Conservation (phyloP, 2,888 invertebrate genomes). For the Meloe dianella region DNA sequence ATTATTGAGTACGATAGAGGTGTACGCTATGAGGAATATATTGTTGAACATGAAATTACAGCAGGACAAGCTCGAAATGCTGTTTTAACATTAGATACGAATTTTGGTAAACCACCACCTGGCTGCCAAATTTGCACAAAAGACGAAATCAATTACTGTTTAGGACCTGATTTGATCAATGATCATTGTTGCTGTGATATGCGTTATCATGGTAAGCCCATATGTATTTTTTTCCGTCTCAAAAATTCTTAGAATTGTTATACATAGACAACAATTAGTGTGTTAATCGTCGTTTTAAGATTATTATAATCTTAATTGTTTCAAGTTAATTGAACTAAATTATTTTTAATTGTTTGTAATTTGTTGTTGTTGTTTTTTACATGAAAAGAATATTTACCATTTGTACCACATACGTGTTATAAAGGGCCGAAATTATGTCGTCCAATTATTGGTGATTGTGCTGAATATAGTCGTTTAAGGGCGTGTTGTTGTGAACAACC, state of each 20-base stretch:
- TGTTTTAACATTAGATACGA: slow-evolving; percentile 60
- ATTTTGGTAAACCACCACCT: slow-evolving; percentile 59
- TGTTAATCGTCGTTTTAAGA: neutral
- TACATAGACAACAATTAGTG: neutral
- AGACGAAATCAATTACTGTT: slow-evolving; percentile 69
- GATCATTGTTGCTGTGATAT: slow-evolving; percentile 69
- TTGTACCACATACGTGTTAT: slow-evolving; percentile 73
- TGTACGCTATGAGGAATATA: slow-evolving; percentile 64
- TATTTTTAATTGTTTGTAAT: neutral
- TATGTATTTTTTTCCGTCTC: neutral
- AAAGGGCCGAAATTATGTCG: slow-evolving; percentile 67
- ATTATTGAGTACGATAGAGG: slow-evolving; percentile 44
- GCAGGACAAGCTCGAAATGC: slow-evolving; percentile 65
- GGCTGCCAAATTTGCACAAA: slow-evolving; percentile 70
- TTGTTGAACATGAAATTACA: slow-evolving; percentile 69
- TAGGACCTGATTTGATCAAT: slow-evolving; percentile 64
- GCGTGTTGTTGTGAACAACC: slow-evolving; percentile 71
- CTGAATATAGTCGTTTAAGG: slow-evolving; percentile 66
- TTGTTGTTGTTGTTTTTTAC: slow-evolving; percentile 43
- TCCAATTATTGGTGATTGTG: slow-evolving; percentile 68
- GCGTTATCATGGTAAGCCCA: slow-evolving; percentile 62
- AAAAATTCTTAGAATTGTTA: neutral
- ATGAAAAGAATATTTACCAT: slow-evolving; percentile 67
- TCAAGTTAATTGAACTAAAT: neutral
- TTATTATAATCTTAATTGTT: slow-evolving; percentile 1